Base-by-base conservation (phyloP, 2,797 vertebrate species). In the Enteromius fasciolatus region DNA sequence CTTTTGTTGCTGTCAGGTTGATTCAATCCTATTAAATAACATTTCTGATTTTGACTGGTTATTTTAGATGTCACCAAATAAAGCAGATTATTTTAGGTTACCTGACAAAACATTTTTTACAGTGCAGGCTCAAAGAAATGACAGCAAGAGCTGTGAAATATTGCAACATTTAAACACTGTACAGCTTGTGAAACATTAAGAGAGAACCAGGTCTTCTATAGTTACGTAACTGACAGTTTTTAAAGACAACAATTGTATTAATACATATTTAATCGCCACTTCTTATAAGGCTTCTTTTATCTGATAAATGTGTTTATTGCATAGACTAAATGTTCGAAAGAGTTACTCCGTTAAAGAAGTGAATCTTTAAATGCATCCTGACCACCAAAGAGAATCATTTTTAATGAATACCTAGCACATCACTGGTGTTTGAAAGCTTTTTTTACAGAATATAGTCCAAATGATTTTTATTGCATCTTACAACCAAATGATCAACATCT, bases 401-500 rank as follows among this genome's bases (percentile, higher is more conserved):
- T 64, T 64, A 48, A 15, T 61, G 5, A 28, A 61, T 6, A 28
- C 6, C 44, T 18, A 50, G 25, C 41, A 66, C 41, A 67, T 39
- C n/a, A n/a, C n/a, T n/a, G n/a, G n/a, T n/a, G n/a, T n/a, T n/a
- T n/a, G n/a, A n/a, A n/a, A n/a, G n/a, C n/a, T n/a, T 57, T 54
- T 57, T 80, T 15, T 20, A 57, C 25, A 23, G n/a, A 59, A 70
- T 46, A 39, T 25, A 79, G 15, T 23, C 48, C 48, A 69, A 8
- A 54, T 66, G 15, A 79, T 44, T 59, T 25, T 46, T 41, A 59
- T 79, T 80, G 52, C n/a, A 70, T 23, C 59, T 80, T 61, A 33
- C 68, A 73, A 33, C 68, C 68, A 80, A 72, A 73, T 57, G 10
- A 80, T 70, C 44, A 50, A 39, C 69, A 87, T 83, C 84, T 86